These are phyloP conservation scores for Heliconius sara DNA, from an alignment of 2,888 invertebrate species.

Conservation along the genomic window DNA sequence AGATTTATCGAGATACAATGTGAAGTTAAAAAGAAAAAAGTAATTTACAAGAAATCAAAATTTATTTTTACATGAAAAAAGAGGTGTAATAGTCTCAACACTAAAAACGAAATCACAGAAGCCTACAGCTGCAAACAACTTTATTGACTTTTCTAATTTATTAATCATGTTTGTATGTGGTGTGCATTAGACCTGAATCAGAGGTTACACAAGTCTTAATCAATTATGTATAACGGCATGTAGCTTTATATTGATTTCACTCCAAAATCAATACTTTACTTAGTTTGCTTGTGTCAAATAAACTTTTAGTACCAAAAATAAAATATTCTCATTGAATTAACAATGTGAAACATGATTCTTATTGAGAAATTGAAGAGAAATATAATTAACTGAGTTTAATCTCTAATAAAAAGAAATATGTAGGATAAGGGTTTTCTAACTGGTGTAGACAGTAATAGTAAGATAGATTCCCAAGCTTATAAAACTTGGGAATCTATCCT, in stretches of 20 bases:
- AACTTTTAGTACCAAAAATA: not conserved
- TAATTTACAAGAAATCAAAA: no score
- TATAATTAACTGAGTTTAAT: not conserved
- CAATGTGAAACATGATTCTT: not conserved
- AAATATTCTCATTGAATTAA: not conserved
- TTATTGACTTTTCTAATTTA: not conserved
- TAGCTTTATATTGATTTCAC: not conserved
- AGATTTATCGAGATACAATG: no score
- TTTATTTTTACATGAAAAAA: not conserved
- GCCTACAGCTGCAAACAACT: not conserved
- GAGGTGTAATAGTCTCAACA: not conserved
- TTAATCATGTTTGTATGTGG: not conserved
- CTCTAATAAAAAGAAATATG: no score
- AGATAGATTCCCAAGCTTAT: no score
- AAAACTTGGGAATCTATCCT: no score
- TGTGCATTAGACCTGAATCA: not conserved
- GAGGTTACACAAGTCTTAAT: not conserved
- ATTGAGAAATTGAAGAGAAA: not conserved
- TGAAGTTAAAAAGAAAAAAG: no score
- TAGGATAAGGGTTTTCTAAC: no score
- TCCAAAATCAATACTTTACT: slow-evolving; percentile 8
- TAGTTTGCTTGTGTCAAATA: not conserved
- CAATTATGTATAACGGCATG: slow-evolving; percentile 4
- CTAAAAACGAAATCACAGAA: not conserved
- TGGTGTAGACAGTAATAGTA: no score